Percentiles rank a stretch among this genome's conserved stretches.
These are phyloP conservation scores for Tachypleus tridentatus DNA, from an alignment of 1,140 invertebrate genomes.

Conservation along the genomic window DNA sequence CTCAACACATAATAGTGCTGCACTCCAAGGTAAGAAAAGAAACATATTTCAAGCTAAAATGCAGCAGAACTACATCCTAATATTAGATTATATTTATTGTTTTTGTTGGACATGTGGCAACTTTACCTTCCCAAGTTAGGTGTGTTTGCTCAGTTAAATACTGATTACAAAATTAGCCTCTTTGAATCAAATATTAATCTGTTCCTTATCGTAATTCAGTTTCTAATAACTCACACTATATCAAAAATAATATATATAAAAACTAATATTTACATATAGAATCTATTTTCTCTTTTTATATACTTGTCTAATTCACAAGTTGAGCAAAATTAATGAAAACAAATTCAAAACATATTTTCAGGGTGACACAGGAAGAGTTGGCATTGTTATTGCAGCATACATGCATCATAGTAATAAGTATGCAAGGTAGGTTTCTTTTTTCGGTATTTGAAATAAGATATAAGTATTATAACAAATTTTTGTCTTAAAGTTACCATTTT, in stretches of 20 bases:
- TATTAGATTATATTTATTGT: too few species aligned
- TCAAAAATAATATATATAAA: not conserved
- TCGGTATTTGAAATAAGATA: not conserved
- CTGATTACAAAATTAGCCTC: not conserved
- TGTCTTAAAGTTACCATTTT: too few species aligned
- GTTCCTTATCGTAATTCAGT: not conserved
- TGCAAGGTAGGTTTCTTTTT: slow-evolving; percentile 42
- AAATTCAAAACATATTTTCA: slow-evolving; percentile 28
- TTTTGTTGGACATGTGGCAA: not conserved
- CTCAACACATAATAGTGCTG: slow-evolving; percentile 66
- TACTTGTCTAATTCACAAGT: too few species aligned
- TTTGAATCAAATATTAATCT: not conserved
- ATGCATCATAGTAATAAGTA: slow-evolving; percentile 90
- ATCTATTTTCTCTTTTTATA: too few species aligned
- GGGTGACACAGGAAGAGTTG: slow-evolving; percentile 61
- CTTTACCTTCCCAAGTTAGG: not conserved
- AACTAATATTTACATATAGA: too few species aligned
- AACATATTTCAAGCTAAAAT: too few species aligned
- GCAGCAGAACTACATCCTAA: too few species aligned
- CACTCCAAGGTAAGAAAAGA: slow-evolving; percentile 58
- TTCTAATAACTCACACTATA: not conserved
- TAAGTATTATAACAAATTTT: not conserved
- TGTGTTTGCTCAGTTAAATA: not conserved
- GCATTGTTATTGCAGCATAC: slow-evolving; percentile 77
- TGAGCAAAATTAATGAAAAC: too few species aligned